Percentiles rank a stretch among this genome's conserved stretches.
Conservation (phyloP, 2,113 vertebrate species). For the Pao palembangensis region DNA sequence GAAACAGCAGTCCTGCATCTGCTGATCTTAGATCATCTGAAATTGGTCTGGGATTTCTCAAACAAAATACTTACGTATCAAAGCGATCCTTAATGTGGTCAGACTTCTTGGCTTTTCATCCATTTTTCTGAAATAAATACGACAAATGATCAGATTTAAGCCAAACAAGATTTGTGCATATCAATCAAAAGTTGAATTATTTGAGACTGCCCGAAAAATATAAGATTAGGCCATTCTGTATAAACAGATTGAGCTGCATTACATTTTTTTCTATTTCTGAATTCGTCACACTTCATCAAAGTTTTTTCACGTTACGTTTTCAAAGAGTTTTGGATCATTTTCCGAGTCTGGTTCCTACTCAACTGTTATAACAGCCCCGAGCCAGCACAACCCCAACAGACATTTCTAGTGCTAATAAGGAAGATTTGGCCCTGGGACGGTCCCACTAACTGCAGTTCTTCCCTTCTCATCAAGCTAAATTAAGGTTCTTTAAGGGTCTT, state of each 20-base stretch:
- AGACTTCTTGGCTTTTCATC: slow-evolving; percentile 7
- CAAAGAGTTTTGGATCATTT: slow-evolving; percentile 27
- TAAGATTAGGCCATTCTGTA: too few species aligned
- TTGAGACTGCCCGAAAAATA: too few species aligned
- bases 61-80: slow-evolving; percentile 17
- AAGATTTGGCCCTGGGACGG: slow-evolving; percentile 29
- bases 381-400: slow-evolving; percentile 33
- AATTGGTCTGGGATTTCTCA: slow-evolving; percentile 14
- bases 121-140: slow-evolving; percentile 11
- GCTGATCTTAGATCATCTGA: slow-evolving; percentile 13
- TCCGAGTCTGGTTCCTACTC: slow-evolving; percentile 37
- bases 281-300: slow-evolving; percentile 46
- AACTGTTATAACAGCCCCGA: slow-evolving; percentile 15
- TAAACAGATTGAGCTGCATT: neutral
- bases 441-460: slow-evolving; percentile 15
- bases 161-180: neutral
- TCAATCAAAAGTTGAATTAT: too few species aligned
- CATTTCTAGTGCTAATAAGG: slow-evolving; percentile 49
- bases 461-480: slow-evolving; percentile 53
- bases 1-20: slow-evolving; percentile 15
- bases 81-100: neutral
- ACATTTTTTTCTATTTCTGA: slow-evolving; percentile 17
- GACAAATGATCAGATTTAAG: slow-evolving; percentile 20
- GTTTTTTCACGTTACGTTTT: slow-evolving; percentile 17
- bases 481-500: slow-evolving; percentile 38